phyloP scores from a whole-genome alignment of 2,888 invertebrate species.

The Beris chalybata region DNA sequence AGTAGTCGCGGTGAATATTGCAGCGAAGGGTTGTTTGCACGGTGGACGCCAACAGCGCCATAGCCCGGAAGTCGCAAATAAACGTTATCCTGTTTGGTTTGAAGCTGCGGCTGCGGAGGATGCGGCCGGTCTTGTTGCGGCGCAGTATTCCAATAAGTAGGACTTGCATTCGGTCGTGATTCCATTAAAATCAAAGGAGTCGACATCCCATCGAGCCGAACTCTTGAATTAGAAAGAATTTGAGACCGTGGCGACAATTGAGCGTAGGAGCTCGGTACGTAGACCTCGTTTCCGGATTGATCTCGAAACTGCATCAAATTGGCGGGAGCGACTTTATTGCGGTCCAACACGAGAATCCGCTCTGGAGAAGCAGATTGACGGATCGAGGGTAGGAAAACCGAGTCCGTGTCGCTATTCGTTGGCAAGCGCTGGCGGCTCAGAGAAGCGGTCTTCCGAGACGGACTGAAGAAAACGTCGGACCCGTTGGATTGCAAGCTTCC shows the following conservation, averaged over 20 bases:
- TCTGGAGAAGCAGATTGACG: constrained; percentile 42
- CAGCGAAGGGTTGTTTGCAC: constrained; percentile 15
- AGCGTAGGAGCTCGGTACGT: constrained; percentile 45
- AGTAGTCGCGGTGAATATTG: constrained; percentile 29
- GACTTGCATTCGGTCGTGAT: constrained; percentile 46
- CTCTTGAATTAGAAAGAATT: constrained; percentile 39
- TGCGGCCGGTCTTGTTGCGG: not conserved
- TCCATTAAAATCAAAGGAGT: constrained; percentile 51
- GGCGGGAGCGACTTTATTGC: constrained; percentile 48
- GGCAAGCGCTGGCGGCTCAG: constrained; percentile 36
- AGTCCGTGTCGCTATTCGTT: constrained; percentile 44
- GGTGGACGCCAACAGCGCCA: constrained; percentile 40
- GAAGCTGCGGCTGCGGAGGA: constrained; percentile 33
- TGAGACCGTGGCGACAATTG: constrained; percentile 43
- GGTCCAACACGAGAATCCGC: constrained; percentile 50
- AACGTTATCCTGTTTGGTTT: constrained; percentile 4
- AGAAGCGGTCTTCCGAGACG: constrained; percentile 43
- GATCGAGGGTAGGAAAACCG: constrained; percentile 38
- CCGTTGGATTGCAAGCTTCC: constrained; percentile 51
- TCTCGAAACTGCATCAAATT: constrained; percentile 45
- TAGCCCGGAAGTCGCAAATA: constrained; percentile 34
- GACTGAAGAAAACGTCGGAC: constrained; percentile 50
- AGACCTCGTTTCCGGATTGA: constrained; percentile 37
- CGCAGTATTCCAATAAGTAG: constrained; percentile 46
- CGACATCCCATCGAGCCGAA: constrained; percentile 47